Evolutionary conservation across 2,113 vertebrate genomes (phyloP).

Genomic region (Callopanchax toddi): DNA sequence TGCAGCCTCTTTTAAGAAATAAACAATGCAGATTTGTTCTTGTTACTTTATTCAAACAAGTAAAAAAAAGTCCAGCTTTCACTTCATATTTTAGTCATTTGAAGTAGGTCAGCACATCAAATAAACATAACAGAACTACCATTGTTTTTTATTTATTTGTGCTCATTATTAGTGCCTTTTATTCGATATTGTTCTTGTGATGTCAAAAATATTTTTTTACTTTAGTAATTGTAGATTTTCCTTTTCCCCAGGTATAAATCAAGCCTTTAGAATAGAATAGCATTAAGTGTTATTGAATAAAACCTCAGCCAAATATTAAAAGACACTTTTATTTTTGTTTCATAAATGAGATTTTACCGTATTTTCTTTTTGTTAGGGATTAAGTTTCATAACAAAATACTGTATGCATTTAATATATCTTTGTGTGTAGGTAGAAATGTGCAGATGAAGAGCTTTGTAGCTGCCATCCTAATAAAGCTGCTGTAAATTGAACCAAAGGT

Average conservation of each 20-base stretch:
- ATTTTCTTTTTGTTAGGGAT: neutral
- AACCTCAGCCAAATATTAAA: neutral
- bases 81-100: neutral
- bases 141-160: too few species aligned
- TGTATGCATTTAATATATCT: neutral
- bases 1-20: neutral
- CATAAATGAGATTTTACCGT: neutral
- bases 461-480: too few species aligned
- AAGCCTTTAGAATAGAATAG: too few species aligned
- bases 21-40: neutral
- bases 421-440: neutral
- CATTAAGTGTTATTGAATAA: neutral
- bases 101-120: neutral
- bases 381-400: neutral
- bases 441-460: neutral
- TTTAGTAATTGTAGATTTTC: too few species aligned
- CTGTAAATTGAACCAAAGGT: neutral
- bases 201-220: too few species aligned
- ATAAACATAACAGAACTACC: too few species aligned
- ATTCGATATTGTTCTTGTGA: too few species aligned
- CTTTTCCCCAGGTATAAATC: too few species aligned
- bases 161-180: too few species aligned
- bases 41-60: neutral
- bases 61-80: neutral
- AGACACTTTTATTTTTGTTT: neutral